A percentile compares a stretch with the other conserved stretches of the same genome.
Evolutionary conservation across 1,140 invertebrate genomes (phyloP).

Genomic region (Scaptodrosophila lebanonensis): DNA sequence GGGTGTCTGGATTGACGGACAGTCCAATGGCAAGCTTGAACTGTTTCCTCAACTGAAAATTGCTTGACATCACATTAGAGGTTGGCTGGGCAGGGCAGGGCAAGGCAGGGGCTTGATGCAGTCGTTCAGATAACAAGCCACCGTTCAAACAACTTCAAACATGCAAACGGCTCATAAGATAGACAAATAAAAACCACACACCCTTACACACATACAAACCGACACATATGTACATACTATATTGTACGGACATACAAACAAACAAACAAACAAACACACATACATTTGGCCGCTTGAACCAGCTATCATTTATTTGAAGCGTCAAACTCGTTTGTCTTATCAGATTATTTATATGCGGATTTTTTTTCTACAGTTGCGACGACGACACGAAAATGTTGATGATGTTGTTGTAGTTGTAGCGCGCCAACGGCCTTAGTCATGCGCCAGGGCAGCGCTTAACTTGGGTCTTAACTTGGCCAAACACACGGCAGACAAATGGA

Average conservation of each 20-base stretch:
- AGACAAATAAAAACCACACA: conserved; percentile 41
- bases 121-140: conserved; percentile 46
- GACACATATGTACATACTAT: no score
- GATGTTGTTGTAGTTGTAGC: conserved; percentile 47
- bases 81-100: no score
- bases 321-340: conserved; percentile 75
- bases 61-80: no score
- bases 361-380: conserved; percentile 41
- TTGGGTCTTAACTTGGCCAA: conserved; percentile 50
- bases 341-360: conserved; percentile 66
- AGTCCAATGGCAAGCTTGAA: no score
- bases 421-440: conserved; percentile 69
- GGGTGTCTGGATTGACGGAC: no score
- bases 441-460: conserved; percentile 57
- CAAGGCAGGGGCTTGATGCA: conserved; percentile 59
- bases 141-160: conserved; percentile 57
- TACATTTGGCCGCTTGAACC: conserved; percentile 22
- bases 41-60: no score
- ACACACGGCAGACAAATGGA: conserved; percentile 9
- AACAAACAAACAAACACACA: conserved; percentile 5
- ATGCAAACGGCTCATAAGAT: conserved; percentile 56
- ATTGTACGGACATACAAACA: conserved; percentile 9
- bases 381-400: conserved; percentile 63
- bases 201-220: conserved; percentile 9
- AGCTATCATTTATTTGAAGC: conserved; percentile 74